A percentile compares a stretch with the other conserved stretches of the same genome.
These are phyloP conservation scores for Netelia fuscicornis DNA, from an alignment of 2,888 invertebrate species.

Conservation along the genomic window DNA sequence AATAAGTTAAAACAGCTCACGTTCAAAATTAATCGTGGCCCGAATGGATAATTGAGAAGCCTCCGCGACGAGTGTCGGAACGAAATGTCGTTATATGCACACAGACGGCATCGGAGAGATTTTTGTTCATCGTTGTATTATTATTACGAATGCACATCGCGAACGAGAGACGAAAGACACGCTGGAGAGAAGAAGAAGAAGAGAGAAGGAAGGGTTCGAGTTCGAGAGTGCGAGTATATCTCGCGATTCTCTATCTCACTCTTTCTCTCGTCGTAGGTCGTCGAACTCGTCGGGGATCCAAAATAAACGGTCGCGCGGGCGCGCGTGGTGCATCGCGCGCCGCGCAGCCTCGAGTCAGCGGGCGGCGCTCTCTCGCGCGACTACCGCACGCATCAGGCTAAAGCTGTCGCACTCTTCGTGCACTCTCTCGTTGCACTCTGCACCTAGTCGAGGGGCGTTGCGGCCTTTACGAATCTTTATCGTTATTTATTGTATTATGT, in stretches of 20 bases:
- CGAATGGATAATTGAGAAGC: conserved; percentile 53
- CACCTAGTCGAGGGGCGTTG: conserved; percentile 45
- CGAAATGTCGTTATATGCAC: conserved; percentile 45
- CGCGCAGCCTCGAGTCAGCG: conserved; percentile 45
- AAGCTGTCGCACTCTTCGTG: conserved; percentile 26
- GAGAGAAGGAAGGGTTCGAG: conserved; percentile 49
- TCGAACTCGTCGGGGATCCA: conserved; percentile 77
- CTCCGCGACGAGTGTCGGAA: conserved; percentile 14
- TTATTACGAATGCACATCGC: conserved; percentile 67
- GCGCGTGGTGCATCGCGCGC: conserved; percentile 58
- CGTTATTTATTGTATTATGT: background rate
- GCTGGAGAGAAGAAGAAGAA: conserved; percentile 2
- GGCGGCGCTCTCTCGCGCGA: conserved; percentile 59
- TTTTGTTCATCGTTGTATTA: conserved; percentile 59
- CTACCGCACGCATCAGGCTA: conserved; percentile 44
- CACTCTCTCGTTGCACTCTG: conserved; percentile 54
- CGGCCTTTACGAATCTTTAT: conserved; percentile 32
- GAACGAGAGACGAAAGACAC: conserved; percentile 45
- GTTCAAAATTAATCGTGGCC: conserved; percentile 48
- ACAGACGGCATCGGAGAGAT: conserved; percentile 48
- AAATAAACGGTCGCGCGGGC: conserved; percentile 75
- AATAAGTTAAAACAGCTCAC: conserved; percentile 36
- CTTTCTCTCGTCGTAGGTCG: conserved; percentile 71
- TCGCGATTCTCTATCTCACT: conserved; percentile 38
- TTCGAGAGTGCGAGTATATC: conserved; percentile 38